Percentiles rank a stretch among this genome's conserved stretches.
Conservation (phyloP, 1,140 invertebrate genomes). For the Caenorhabditis briggsae region DNA sequence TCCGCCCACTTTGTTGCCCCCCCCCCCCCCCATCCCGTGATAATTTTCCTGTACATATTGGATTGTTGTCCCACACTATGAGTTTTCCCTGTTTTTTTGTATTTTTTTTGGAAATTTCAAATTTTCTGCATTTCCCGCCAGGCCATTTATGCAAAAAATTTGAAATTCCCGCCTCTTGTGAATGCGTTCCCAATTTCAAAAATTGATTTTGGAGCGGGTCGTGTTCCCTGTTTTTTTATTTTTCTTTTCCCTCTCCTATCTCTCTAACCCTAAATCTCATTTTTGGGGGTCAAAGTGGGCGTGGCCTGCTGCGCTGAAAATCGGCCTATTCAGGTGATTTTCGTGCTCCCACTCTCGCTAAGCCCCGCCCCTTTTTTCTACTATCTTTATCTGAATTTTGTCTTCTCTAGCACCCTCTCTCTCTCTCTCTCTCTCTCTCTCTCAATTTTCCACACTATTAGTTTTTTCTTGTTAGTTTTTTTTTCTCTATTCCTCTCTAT, state of each 20-base stretch:
- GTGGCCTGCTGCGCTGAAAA: not conserved
- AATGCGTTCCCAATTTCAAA: slow-evolving; percentile 39
- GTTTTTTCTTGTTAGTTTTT: no score
- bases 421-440: not conserved
- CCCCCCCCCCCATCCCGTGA: no score
- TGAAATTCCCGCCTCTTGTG: not conserved
- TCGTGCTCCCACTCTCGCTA: not conserved
- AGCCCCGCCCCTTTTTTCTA: not conserved
- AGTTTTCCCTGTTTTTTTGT: slow-evolving; percentile 1
- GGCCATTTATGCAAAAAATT: not conserved
- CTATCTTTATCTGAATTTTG: not conserved
- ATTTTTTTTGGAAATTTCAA: not conserved
- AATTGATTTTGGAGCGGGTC: slow-evolving; percentile 45
- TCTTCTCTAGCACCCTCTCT: not conserved
- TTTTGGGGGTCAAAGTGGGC: not conserved
- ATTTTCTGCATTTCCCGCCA: not conserved
- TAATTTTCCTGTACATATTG: slow-evolving; percentile 53
- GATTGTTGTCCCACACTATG: not conserved
- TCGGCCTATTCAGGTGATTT: slow-evolving; percentile 2
- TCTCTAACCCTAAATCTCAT: not conserved
- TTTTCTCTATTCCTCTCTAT: no score
- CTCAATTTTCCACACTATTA: no score
- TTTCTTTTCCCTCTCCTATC: not conserved
- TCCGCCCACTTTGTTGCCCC: not conserved
- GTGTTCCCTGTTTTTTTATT: not conserved